Evolutionary conservation across 2,113 vertebrate species (phyloP), one percentile per base, ranked within the genome.

Genomic region (Eolophus roseicapilla): DNA sequence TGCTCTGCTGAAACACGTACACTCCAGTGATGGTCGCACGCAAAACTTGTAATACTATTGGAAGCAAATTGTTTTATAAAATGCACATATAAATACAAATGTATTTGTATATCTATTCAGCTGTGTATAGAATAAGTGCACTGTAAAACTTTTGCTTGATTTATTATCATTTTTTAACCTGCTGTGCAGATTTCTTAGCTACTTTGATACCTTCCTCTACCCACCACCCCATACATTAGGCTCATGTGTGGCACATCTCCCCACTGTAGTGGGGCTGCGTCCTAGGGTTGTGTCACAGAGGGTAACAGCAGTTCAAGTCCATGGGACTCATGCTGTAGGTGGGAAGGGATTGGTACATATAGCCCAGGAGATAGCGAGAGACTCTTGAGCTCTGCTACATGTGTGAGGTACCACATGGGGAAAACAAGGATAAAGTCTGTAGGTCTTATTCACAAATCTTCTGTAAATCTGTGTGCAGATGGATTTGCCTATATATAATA

Each of bases 291-390:
- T 11, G 13, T 6, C 13, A 8, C 7, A 27, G 15, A 10, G 19
- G 13, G 11, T 15, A 7, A n/a, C 0, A 9, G 13, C 2, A 15
- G 9, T n/a, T 60, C 20, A 37, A 11, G 12, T 37, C 27, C 35
- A 39, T 39, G 39, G 39, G 4, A 39, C 17, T 67, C 1, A 9
- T 16, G 10, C 35, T 67, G 24, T 35, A 55, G 37, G 17, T 35
- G 6, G 14, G 25, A 60, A 44, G 37, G 17, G 37, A 9, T 44
- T 84, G n/a, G 17, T 3, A 12, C 20, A 9, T 12, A 4, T 5
- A 63, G 11, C 12, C 17, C 0, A 1, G 41, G 41, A 78, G 52
- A 18, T 16, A 13, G 25, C 0, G 1, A 24, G 24, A 14, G 16
- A 13, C 6, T 60, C 6, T 8, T 13, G 6, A 31, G 21, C n/a